Percentiles rank a stretch among this genome's conserved stretches.
These are phyloP conservation scores for Semotilus atromaculatus DNA, from an alignment of 2,797 vertebrate genomes.

Conservation along the genomic window DNA sequence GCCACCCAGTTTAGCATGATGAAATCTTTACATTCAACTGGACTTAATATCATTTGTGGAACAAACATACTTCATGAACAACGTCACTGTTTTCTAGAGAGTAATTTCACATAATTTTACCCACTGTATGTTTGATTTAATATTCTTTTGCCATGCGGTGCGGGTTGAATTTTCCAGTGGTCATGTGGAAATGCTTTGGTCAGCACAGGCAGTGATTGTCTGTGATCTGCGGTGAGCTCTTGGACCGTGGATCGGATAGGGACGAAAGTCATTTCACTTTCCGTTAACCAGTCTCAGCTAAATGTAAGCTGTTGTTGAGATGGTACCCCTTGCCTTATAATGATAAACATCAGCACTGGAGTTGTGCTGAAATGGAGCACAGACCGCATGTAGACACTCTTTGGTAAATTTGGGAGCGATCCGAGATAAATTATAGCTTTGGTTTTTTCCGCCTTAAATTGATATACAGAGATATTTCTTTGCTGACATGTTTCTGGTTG, in stretches of 20 bases:
- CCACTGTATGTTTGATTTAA: slow-evolving; percentile 26
- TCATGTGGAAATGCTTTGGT: slow-evolving; percentile 26
- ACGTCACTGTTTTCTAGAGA: neutral
- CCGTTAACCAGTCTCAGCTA: slow-evolving; percentile 23
- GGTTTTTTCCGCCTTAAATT: slow-evolving; percentile 56
- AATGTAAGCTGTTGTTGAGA: slow-evolving; percentile 13
- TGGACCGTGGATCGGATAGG: neutral
- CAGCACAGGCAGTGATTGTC: slow-evolving; percentile 30
- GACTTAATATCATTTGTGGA: slow-evolving; percentile 4
- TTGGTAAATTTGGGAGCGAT: slow-evolving; percentile 47
- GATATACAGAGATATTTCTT: slow-evolving; percentile 52
- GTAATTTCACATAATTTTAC: slow-evolving; percentile 13
- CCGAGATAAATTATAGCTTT: slow-evolving; percentile 56
- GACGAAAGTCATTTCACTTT: slow-evolving; percentile 34
- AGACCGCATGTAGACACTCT: slow-evolving; percentile 58
- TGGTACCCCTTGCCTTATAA: neutral
- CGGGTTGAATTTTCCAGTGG: slow-evolving; percentile 55
- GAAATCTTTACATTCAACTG: slow-evolving; percentile 4
- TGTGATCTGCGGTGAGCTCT: slow-evolving; percentile 48
- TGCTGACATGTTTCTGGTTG: slow-evolving; percentile 47
- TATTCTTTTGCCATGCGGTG: slow-evolving; percentile 7
- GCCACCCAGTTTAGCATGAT: neutral
- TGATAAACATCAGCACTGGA: slow-evolving; percentile 39
- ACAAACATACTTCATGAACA: neutral
- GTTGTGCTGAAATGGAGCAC: slow-evolving; percentile 49